These are phyloP conservation scores for Pherbina coryleti DNA, from an alignment of 2,888 invertebrate genomes.

Conservation along the genomic window DNA sequence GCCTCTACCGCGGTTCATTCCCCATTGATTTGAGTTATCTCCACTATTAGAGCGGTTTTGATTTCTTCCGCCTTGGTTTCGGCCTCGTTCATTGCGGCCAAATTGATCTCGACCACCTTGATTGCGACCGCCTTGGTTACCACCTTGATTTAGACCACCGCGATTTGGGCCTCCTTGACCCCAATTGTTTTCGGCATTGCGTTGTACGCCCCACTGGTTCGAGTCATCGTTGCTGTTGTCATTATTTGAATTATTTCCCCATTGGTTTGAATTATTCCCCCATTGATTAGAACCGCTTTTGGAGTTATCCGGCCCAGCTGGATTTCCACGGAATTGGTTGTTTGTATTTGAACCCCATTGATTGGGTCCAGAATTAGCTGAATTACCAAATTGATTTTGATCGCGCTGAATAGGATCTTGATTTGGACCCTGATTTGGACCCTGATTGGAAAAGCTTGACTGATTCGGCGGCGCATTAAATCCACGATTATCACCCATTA, in stretches of 20 bases:
- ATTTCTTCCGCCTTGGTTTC: conserved; percentile 22
- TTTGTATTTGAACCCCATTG: conserved; percentile 39
- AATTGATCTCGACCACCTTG: conserved; percentile 25
- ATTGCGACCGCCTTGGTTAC: conserved; percentile 25
- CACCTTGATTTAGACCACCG: conserved; percentile 30
- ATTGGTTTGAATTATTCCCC: conserved; percentile 8
- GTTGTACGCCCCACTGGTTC: conserved; percentile 2
- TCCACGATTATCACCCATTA: not conserved
- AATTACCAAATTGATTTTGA: conserved; percentile 10
- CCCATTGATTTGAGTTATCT: conserved; percentile 19
- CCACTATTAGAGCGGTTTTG: conserved; percentile 20
- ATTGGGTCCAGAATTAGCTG: conserved; percentile 13
- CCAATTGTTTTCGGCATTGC: not conserved
- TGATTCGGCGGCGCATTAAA: not conserved
- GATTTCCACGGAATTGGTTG: conserved; percentile 2
- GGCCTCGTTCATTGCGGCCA: conserved; percentile 22
- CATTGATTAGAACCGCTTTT: conserved; percentile 5
- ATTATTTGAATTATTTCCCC: conserved; percentile 29
- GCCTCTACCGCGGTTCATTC: conserved; percentile 16
- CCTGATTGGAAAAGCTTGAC: not conserved
- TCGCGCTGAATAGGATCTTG: not conserved
- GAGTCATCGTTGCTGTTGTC: not conserved
- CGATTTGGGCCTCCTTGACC: conserved; percentile 1
- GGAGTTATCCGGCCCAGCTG: not conserved
- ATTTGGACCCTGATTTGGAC: not conserved